Evolutionary conservation across 2,797 vertebrate species (phyloP).

Genomic region (Acrossocheilus wenchowensis): DNA sequence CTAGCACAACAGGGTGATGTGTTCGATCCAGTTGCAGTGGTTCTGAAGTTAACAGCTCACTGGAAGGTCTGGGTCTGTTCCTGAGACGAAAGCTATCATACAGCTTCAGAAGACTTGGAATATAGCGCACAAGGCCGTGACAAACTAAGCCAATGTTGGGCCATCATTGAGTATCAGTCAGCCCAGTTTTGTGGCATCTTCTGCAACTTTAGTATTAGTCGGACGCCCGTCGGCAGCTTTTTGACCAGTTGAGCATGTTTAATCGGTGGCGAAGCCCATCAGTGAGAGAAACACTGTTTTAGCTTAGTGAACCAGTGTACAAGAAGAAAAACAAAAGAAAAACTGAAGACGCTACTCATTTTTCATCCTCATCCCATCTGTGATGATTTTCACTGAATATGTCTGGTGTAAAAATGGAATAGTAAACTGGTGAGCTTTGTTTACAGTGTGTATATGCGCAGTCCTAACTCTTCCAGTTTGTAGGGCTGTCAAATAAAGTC

Average conservation of each 20-base stretch:
- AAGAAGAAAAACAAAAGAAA: neutral
- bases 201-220: neutral
- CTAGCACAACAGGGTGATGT: neutral
- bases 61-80: neutral
- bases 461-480: neutral
- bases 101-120: neutral
- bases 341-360: neutral
- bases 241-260: neutral
- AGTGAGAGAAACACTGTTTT: neutral
- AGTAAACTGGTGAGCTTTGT: neutral
- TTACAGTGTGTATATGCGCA: neutral
- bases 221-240: neutral
- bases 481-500: neutral
- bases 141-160: neutral
- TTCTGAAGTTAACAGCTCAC: neutral
- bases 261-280: neutral
- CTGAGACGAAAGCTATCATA: neutral
- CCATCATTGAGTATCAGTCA: neutral
- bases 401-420: neutral
- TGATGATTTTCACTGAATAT: neutral
- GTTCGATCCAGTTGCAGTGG: neutral
- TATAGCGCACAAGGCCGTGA: neutral
- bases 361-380: neutral
- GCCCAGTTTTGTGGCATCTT: neutral
- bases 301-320: neutral